Base-by-base conservation (phyloP, 1,140 invertebrate genomes). In the Drosophila sechellia region DNA sequence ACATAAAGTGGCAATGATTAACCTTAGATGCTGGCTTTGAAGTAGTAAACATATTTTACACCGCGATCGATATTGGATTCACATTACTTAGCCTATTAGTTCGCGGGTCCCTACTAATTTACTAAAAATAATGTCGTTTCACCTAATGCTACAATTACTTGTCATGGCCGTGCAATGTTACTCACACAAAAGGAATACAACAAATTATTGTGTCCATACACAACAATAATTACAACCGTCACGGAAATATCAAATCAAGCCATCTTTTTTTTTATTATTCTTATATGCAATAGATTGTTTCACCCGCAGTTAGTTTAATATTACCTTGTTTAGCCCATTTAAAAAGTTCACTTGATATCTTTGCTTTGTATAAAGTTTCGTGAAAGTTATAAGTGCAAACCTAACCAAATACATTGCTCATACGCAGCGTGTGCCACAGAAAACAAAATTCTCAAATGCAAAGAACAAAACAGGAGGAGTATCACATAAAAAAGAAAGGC, bases 181-280 rank as follows among this genome's bases (percentile, higher is more conserved):
- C 35, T 31, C 22, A 54, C n/a, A 48, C 46, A 45, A 22, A 22
- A 63, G n/a, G 22, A n/a, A 46, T 15, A 11, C 22, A 71, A 20
- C 31, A 42, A 71, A 70, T 81, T 74, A 78, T 66, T 70, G 43
- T 65, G 68, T 45, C 46, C 64, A 40, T 56, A 77, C 25, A 35
- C 53, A 59, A 58, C 70, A 52, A 77, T 90, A 90, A 90, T 90
- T 77, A 69, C 77, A 56, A 58, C 39, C 64, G 86, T 90, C 85
- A 90, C 85, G 85, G 74, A 90, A 90, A 90, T 70, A 81, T 84
- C 77, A 77, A 89, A 89, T 89, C 71, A 89, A 74, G 55, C 49
- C 64, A 54, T 20, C 27, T 49, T 48, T 54, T 60, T n/a, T n/a
- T 22, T 17, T 17, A 17, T 17, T 43, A 76, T 52, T 35, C 45